Conservation (phyloP, 2,113 vertebrate species). For the Phycodurus eques region DNA sequence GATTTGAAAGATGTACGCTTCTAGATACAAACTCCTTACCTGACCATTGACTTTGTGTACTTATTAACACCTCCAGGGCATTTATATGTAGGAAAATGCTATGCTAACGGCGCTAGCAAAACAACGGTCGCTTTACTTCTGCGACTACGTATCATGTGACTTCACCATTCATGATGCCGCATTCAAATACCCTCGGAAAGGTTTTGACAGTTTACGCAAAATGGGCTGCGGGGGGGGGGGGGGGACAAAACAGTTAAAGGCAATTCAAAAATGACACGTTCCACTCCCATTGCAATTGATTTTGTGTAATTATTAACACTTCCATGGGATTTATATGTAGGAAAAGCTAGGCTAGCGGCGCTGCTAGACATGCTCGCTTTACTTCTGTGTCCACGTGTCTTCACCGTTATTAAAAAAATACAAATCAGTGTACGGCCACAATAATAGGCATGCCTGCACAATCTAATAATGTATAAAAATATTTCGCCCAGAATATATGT, state of each 20-base stretch:
- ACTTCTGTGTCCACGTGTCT: neutral
- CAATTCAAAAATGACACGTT: neutral
- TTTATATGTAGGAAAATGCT: neutral
- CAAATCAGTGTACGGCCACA: too few species aligned
- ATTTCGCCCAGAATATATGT: too few species aligned
- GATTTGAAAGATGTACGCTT: neutral
- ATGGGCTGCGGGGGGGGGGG: neutral
- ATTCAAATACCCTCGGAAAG: slow-evolving; percentile 1
- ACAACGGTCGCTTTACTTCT: slow-evolving; percentile 48
- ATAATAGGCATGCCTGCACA: too few species aligned
- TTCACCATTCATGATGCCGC: neutral
- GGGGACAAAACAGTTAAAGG: neutral
- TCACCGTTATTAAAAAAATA: neutral
- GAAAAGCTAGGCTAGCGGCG: neutral
- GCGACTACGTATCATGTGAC: slow-evolving; percentile 45
- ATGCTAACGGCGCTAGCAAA: slow-evolving; percentile 12
- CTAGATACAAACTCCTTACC: slow-evolving; percentile 34
- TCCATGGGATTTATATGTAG: neutral
- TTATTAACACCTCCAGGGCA: neutral
- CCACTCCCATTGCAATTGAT: neutral
- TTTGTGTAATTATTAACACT: neutral
- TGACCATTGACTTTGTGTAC: slow-evolving; percentile 60
- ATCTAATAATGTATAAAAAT: too few species aligned
- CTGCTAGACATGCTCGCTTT: neutral
- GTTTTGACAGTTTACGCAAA: neutral